Conservation (phyloP, 2,113 vertebrate species). For the Lamprologus tigripictilis region DNA sequence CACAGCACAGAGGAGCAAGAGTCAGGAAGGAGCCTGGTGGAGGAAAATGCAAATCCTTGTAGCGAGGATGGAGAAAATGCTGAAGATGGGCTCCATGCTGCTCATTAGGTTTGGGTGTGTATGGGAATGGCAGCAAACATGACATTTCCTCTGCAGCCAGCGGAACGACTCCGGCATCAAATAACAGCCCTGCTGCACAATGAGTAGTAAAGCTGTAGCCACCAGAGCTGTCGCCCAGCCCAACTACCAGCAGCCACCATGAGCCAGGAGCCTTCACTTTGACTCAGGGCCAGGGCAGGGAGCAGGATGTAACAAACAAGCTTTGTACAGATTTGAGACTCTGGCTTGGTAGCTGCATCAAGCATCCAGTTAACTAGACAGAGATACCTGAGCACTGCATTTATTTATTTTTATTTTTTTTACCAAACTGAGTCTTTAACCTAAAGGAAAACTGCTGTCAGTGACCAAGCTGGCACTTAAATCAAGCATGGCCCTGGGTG, state of each 20-base stretch:
- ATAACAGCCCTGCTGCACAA: constrained; percentile 70
- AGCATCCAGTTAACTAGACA: background rate
- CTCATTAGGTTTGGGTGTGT: constrained; percentile 72
- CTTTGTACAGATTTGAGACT: background rate
- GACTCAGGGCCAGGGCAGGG: background rate
- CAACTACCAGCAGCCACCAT: constrained; percentile 19
- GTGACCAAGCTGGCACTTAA: constrained; percentile 25
- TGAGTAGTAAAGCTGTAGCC: constrained; percentile 59
- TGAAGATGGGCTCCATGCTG: constrained; percentile 11
- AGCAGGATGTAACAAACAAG: background rate
- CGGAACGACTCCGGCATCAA: constrained; percentile 53
- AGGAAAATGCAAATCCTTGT: background rate
- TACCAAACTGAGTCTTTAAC: background rate
- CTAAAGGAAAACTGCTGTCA: background rate
- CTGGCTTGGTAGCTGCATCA: background rate
- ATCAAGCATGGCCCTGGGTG: background rate
- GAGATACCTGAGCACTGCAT: background rate
- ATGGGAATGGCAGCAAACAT: constrained; percentile 66
- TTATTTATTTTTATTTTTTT: background rate
- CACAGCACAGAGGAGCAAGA: background rate
- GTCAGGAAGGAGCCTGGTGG: background rate
- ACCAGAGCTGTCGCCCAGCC: constrained; percentile 44
- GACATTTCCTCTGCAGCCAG: constrained; percentile 61
- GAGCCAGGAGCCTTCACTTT: constrained; percentile 4
- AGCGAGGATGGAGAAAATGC: background rate